Evolutionary conservation across 2,113 vertebrate genomes (phyloP).

Genomic region (Megaceryle maxima): DNA sequence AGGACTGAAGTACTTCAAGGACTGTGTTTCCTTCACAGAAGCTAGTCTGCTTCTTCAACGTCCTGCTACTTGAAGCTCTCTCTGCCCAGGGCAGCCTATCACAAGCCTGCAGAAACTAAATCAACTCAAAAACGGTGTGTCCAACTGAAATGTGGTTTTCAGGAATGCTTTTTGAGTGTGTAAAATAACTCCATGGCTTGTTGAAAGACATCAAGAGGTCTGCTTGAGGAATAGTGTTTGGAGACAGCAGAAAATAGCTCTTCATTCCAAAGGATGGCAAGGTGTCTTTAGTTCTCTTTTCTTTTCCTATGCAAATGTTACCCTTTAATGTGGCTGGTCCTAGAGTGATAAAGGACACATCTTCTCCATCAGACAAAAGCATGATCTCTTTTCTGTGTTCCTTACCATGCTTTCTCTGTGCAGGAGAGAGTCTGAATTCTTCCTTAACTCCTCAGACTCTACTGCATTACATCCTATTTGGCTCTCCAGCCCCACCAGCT

Average conservation of each 20-base stretch:
- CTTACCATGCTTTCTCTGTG: background rate
- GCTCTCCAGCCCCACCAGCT: background rate
- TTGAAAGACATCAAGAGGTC: constrained; percentile 33
- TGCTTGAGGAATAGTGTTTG: background rate
- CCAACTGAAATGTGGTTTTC: constrained; percentile 17
- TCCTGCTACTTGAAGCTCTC: constrained; percentile 15
- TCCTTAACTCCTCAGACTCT: background rate
- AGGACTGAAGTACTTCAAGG: constrained; percentile 50
- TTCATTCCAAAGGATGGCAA: background rate
- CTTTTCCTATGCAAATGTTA: constrained; percentile 7
- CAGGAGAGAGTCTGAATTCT: background rate
- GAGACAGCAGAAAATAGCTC: constrained; percentile 25
- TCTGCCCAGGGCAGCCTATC: background rate
- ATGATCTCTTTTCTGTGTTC: background rate
- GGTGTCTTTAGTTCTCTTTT: background rate
- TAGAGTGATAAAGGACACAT: background rate
- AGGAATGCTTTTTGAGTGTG: background rate
- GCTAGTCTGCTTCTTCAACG: constrained; percentile 1
- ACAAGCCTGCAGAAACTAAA: background rate
- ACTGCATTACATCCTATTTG: background rate
- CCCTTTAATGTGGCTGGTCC: background rate
- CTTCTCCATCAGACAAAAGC: background rate
- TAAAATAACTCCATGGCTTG: constrained; percentile 18
- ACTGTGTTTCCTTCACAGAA: constrained; percentile 24
- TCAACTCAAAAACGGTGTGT: background rate